phyloP scores from a whole-genome alignment of 2,888 invertebrate species.

The Luffia ferchaultella region DNA sequence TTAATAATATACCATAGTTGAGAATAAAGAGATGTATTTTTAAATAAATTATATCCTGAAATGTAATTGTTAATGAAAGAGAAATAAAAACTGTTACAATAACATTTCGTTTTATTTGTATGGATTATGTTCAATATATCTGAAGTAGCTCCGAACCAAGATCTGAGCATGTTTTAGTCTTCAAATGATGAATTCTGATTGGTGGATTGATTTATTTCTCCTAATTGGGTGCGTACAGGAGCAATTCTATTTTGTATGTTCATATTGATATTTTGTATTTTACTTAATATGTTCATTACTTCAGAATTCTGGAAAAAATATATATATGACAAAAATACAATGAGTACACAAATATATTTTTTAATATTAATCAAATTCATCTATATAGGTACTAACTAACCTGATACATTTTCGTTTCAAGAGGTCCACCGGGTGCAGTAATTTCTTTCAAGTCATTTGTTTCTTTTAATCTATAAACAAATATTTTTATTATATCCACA shows the following conservation, averaged over 20 bases:
- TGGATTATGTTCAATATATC: too few species aligned
- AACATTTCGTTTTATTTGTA: too few species aligned
- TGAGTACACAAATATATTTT: conserved; percentile 3
- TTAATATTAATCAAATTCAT: too few species aligned
- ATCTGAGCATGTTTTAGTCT: too few species aligned
- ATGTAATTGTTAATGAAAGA: too few species aligned
- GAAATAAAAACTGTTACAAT: too few species aligned
- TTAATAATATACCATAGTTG: too few species aligned
- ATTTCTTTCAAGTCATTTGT: conserved; percentile 38
- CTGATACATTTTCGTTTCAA: conserved; percentile 31
- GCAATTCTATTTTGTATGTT: neutral
- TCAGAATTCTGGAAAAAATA: conserved; percentile 36
- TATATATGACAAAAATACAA: conserved; percentile 6
- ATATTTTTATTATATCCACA: too few species aligned
- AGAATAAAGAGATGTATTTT: too few species aligned
- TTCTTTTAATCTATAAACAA: conserved; percentile 34
- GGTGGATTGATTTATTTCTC: neutral
- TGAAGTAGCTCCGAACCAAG: too few species aligned
- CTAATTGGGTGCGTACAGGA: neutral
- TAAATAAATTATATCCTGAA: too few species aligned
- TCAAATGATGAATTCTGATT: too few species aligned
- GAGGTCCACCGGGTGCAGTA: conserved; percentile 33
- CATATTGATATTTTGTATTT: conserved; percentile 27
- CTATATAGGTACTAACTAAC: neutral
- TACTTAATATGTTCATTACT: conserved; percentile 29